Conservation (phyloP, 2,888 invertebrate species). For the Aspidapion aeneum region DNA sequence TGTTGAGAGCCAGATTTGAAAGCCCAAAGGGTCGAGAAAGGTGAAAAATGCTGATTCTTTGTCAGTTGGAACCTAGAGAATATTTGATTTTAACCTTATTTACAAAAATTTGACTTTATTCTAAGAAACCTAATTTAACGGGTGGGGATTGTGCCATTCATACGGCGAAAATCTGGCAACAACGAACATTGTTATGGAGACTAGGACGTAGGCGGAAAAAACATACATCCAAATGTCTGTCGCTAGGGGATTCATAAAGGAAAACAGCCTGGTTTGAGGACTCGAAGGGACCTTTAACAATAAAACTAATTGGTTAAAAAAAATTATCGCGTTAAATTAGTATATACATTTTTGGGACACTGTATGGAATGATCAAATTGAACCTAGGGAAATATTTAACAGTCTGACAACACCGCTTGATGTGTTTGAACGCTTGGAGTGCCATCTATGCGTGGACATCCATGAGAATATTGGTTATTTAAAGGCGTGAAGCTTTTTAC, state of each 20-base stretch:
- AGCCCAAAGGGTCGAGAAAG: conserved; percentile 62
- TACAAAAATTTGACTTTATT: too few species aligned
- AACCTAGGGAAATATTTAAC: too few species aligned
- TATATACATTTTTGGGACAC: too few species aligned
- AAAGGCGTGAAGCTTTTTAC: too few species aligned
- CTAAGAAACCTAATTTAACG: too few species aligned
- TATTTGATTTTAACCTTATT: not conserved
- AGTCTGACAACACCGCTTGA: too few species aligned
- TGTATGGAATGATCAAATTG: too few species aligned
- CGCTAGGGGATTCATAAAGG: conserved; percentile 84
- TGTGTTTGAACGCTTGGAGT: too few species aligned
- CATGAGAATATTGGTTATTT: too few species aligned
- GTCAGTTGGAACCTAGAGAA: conserved; percentile 52
- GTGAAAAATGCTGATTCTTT: conserved; percentile 60
- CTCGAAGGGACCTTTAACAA: conserved; percentile 62
- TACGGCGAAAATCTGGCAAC: conserved; percentile 78
- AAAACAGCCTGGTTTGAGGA: conserved; percentile 69
- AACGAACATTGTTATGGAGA: conserved; percentile 74
- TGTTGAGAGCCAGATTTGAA: conserved; percentile 64
- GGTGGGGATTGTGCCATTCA: conserved; percentile 75
- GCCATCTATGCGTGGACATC: too few species aligned
- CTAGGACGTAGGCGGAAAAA: conserved; percentile 73
- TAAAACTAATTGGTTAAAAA: too few species aligned
- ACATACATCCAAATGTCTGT: conserved; percentile 86
- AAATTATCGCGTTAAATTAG: too few species aligned